Evolutionary conservation across 2,888 invertebrate species (phyloP), one percentile per base, ranked within the genome.

Genomic region (Cryptocephalus primarius): DNA sequence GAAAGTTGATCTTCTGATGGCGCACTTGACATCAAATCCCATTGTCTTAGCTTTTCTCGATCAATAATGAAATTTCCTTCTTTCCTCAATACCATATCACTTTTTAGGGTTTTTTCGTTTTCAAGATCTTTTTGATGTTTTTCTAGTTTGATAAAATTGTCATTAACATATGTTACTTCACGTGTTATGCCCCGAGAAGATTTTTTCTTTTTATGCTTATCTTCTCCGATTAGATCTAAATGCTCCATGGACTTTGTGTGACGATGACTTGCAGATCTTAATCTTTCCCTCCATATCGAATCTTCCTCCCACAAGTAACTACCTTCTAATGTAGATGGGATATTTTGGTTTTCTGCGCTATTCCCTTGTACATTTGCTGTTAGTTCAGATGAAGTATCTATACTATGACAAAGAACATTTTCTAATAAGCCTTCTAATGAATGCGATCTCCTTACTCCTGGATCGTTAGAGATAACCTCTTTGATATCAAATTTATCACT

Each of bases 11-110:
- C 61, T 55, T 68, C 67, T 39, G 67, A 64, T 42, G 70, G 69
- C 42, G 70, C 88, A 74, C 88, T 88, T 49, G 89, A 89, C 82
- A 89, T 79, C 60, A 88, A 78, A 72, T 89, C 89, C 89, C 89
- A 89, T 64, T 89, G 89, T 44, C 89, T 78, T 58, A 89, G 76
- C 58, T 85, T 88, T 72, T 89, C 89, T 60, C 89, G 80, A 72
- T 89, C 89, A 60, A 88, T 80, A 68, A 64, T 63, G 57, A 70
- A 70, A 58, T 60, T 66, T 46, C 59, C 60, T 54, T 65, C 63
- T 53, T 63, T 61, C 54, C 53, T 66, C 59, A 66, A 57, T 47
- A 57, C 58, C 9, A 59, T 62, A 59, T 54, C 68, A 39, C 45
- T 76, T 43, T 75, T 75, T 59, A 73, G 74, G 49, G 73, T 74